Evolutionary conservation across 1,140 invertebrate genomes (phyloP), one percentile per base, ranked within the genome.

Genomic region (Copidosoma floridanum): DNA sequence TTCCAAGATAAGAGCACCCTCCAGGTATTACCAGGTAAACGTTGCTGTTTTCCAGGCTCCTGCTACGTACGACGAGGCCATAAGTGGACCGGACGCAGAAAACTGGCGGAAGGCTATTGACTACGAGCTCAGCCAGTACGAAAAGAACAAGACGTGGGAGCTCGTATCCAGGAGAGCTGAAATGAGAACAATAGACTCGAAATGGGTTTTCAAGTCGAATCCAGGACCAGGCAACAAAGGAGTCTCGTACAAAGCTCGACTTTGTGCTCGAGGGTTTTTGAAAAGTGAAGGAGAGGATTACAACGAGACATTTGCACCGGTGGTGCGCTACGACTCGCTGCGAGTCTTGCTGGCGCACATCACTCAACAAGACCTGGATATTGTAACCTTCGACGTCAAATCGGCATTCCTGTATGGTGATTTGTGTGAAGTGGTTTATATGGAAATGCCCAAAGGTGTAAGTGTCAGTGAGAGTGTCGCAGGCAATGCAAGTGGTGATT

Each of bases 91-190:
- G 2, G 29, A 62, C 5, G 18, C 20, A 1, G 35, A 62, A 14
- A 29, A 63, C 12, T 79, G 75, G 74, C 64, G 67, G 51, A 37
- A 50, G 40, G 75, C 73, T 1, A 77, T 75, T 21, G 8, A 65
- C 8, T 66, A 71, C 14, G 71, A 75, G 66, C 58, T 75, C 3
- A 12, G 60, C 6, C 52, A 68, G 8, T 57, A 71, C 7, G 37
- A 60, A n/a, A 67, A 73, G 54, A 77, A 76, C 56, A 32, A 70
- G 16, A 74, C 69, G 3, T 78, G 67, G 68, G 41, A 46, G n/a
- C 14, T 77, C 0, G 61, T 55, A 18, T 38, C 64, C 6, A 40
- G 52, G 50, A 65, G 66, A 58, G 18, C 43, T 43, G 29, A 60
- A 59, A 27, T 57, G 54, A 56, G 65, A 55, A 32, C 58, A 51